Evolutionary conservation across 2,797 vertebrate species (phyloP).

Genomic region (Sebastes oblongus): DNA sequence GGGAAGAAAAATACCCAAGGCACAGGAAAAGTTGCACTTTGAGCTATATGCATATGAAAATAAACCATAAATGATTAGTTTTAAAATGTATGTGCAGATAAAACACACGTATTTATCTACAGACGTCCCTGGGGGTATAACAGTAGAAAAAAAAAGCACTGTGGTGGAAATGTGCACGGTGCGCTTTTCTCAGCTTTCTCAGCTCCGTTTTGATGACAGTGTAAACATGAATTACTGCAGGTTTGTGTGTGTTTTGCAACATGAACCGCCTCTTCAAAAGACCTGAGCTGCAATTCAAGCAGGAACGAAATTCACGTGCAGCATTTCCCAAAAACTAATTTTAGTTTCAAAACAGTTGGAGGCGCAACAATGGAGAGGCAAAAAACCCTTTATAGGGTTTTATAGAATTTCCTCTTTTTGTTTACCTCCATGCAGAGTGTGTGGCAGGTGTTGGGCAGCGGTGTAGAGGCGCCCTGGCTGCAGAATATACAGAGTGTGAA

Average conservation of each 20-base stretch:
- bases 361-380: conserved; percentile 27
- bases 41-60: background rate
- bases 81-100: background rate
- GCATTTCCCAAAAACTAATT: conserved; percentile 41
- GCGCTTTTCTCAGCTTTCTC: conserved; percentile 18
- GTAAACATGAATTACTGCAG: conserved; percentile 43
- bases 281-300: background rate
- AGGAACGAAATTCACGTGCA: background rate
- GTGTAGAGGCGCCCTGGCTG: conserved; percentile 33
- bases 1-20: background rate
- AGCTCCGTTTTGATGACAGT: conserved; percentile 34
- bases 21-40: background rate
- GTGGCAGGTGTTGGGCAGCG: conserved; percentile 49
- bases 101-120: conserved; percentile 10
- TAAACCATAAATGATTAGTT: conserved; percentile 11
- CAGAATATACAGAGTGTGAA: conserved; percentile 36
- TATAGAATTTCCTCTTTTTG: conserved; percentile 61
- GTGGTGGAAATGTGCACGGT: background rate
- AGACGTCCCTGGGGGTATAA: background rate
- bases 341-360: conserved; percentile 25
- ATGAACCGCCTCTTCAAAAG: conserved; percentile 1
- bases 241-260: conserved; percentile 38
- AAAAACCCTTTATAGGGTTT: conserved; percentile 27
- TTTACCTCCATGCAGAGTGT: conserved; percentile 41
- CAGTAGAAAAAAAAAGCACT: background rate